Evolutionary conservation across 1,140 invertebrate species (phyloP), one percentile per base, ranked within the genome.

Genomic region (Ridgeia piscesae): DNA sequence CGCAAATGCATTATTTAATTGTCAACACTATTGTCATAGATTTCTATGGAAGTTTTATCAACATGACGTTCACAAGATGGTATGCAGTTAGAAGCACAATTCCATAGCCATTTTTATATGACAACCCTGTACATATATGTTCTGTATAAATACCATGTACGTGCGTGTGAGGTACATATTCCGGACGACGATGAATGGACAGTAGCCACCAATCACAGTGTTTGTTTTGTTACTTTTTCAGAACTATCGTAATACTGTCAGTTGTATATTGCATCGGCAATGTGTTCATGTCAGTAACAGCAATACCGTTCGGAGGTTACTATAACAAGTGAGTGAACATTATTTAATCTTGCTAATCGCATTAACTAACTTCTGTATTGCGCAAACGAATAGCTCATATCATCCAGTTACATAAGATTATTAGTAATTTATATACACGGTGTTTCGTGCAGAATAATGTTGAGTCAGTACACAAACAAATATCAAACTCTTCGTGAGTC

Each of bases 241-340:
- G 97, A 94, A 99, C 98, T 0, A 99, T 99, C 93, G 95, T 99
- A 35, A 98, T 97, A 95, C 95, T 99, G 8, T 99, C 98, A 9
- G 96, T 99, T 48, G 96, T 99, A n/a, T 99, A 99, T 95, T 97
- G 97, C 0, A 33, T 97, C 34, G 99, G 99, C 35, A 98, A 98
- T 95, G 95, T 98, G 4, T 94, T 99, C 0, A 96, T 99, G 92
- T 97, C 99, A 0, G 91, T 98, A 0, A 92, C 97, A 96, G 95
- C 98, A 96, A 91, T 97, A 95, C 58, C 58, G 17, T 77, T 77
- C 27, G 58, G 58, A 77, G 58, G 58, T 14, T 77, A 77, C 27
- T 77, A 89, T 96, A 34, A 96, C 97, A 21, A 94, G 97, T 31
- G 95, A 96, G 94, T 97, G 91, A 96, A 97, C 93, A 97, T 97